Base-by-base conservation (phyloP, 2,113 vertebrate genomes). In the Tichodroma muraria region DNA sequence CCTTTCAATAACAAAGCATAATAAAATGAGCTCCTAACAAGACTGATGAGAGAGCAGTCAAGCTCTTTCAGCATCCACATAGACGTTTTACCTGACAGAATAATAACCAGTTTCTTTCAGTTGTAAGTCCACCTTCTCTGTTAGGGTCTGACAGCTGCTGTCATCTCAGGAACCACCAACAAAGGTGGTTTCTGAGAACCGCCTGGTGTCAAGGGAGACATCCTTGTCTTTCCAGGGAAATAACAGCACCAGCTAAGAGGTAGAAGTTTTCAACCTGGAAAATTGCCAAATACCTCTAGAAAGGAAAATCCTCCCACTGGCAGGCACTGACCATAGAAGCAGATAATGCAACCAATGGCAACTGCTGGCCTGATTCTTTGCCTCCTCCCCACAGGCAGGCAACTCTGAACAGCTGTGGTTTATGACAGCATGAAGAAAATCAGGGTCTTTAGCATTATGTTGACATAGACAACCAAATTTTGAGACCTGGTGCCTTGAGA, bases 81-180 rank as follows among this genome's bases (percentile, higher is more conserved):
- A 80, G 68, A 45, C 11, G 14, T 53, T 76, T 89, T 71, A 73
- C 50, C 68, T 91, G 81, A 76, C 65, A 86, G 37, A 85, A 78
- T 83, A 96, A 79, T 42, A 66, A 37, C n/a, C 56, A 75, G 37
- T 52, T 95, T 90, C 82, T 94, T 91, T 89, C 50, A 85, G 5
- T 38, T 50, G 11, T 88, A 63, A 38, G 25, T 84, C 77, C 49
- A 40, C 20, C 21, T 83, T 77, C 33, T 83, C 82, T 93, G 50
- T 35, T 82, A 54, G 42, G 4, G 18, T 53, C 63, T 94, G 85
- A 80, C 72, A 94, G 72, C 60, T 37, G 42, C 90, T 90, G 30
- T 80, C 82, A 71, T 82, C 47, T 95, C 53, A 45, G 76, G 53
- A 94, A 44, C 56, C 18, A 64, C 73, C 37, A 68, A 12, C 1